Percentiles rank a stretch among this genome's conserved stretches.
These are phyloP conservation scores for Sitta europaea DNA, from an alignment of 2,113 vertebrate species.

Conservation along the genomic window DNA sequence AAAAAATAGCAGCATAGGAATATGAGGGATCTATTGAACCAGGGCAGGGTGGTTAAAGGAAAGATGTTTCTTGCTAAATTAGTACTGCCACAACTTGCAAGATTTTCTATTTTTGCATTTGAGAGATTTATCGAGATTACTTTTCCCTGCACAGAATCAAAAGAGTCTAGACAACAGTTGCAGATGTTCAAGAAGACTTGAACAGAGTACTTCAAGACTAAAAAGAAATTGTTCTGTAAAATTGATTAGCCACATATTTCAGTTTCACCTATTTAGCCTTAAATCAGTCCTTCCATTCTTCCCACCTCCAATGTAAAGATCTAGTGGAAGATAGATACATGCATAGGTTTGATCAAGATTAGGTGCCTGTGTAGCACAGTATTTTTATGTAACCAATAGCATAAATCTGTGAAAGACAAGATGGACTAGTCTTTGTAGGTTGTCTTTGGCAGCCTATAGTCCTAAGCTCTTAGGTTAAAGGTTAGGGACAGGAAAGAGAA, in stretches of 20 bases:
- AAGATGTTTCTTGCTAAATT: not conserved
- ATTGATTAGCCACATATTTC: not conserved
- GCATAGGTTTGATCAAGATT: not conserved
- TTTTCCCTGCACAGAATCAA: not conserved
- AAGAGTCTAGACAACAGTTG: not conserved
- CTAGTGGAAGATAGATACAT: not conserved
- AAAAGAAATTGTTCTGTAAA: not conserved
- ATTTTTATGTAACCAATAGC: not conserved
- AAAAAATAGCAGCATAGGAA: not conserved
- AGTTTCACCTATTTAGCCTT: not conserved
- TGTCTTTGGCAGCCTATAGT: not conserved
- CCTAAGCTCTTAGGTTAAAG: not conserved
- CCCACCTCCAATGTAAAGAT: not conserved
- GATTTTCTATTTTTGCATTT: not conserved
- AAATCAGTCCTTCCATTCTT: not conserved
- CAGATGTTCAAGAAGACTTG: not conserved
- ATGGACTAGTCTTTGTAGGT: not conserved
- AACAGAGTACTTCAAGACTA: not conserved
- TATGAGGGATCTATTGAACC: not conserved
- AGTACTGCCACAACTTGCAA: not conserved
- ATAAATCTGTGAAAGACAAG: not conserved
- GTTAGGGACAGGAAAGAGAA: not conserved
- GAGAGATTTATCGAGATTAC: not conserved
- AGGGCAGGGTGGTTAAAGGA: fast-evolving
- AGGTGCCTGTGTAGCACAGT: not conserved